Evolutionary conservation across 2,113 vertebrate genomes (phyloP), one percentile per base, ranked within the genome.

Genomic region (Rhinogobius similis): DNA sequence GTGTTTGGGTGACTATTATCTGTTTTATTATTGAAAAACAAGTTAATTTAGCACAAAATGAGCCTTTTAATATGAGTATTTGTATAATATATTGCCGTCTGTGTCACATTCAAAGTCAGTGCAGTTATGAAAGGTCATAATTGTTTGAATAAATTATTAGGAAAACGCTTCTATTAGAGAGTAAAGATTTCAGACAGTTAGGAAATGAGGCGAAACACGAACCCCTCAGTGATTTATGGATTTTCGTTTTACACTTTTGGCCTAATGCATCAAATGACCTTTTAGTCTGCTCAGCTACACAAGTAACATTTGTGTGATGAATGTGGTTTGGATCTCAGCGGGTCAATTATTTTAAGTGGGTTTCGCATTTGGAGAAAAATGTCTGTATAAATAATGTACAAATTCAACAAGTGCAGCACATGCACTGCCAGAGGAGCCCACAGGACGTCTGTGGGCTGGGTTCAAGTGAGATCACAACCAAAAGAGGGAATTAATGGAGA

Each of bases 311-410:
- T 61, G 27, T 32, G 27, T 32, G 27, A 11, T 55, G 29, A 66
- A 73, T 67, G 38, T 48, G 72, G 29, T 18, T 72, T 10, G 68
- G 39, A 72, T 38, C 41, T 75, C n/a, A 16, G 39, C 24, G 50
- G 62, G 63, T 78, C 48, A 27, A 62, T 77, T 70, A 68, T 9
- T 16, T 55, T 56, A 62, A 74, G 46, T 61, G 4, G 13, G 46
- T 36, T 61, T 61, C 32, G 18, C 18, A 38, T 61, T 58, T 38
- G 18, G 27, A 32, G 6, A 27, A 5, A 58, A 58, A 29, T 27
- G 27, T 59, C 56, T 20, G 18, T 10, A n/a, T 59, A 10, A 59
- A 59, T 29, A 29, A 29, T 71, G 43, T 16, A 74, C 41, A 44
- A 27, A 16, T 41, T 59, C 61, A 67, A 18, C 13, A 20, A 20